Percentiles rank a stretch among this genome's conserved stretches.
phyloP scores from a whole-genome alignment of 23 tunicate genomes.

The Clavelina lepadiformis region DNA sequence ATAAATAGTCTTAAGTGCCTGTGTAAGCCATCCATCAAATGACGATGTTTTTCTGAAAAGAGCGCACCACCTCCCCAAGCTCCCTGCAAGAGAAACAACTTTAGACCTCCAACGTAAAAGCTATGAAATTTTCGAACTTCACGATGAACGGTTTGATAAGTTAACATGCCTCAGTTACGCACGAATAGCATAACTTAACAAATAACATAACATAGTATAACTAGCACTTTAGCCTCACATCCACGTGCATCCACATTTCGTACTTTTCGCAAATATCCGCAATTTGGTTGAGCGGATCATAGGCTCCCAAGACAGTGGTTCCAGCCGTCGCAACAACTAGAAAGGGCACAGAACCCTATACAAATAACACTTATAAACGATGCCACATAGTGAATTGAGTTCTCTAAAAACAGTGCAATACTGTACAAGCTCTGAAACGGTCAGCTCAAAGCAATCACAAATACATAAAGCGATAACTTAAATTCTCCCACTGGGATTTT shows the following conservation, averaged over 20 bases:
- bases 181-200: too few species aligned
- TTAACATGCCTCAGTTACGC: neutral
- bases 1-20: too few species aligned
- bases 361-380: neutral
- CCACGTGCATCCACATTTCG: conserved; percentile 70
- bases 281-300: conserved; percentile 47
- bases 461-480: neutral
- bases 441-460: too few species aligned
- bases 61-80: conserved; percentile 84
- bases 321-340: conserved; percentile 65
- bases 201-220: neutral
- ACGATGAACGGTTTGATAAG: neutral
- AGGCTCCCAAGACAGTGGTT: conserved; percentile 73
- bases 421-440: too few species aligned
- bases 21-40: too few species aligned
- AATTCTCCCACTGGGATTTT: neutral
- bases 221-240: conserved; percentile 39
- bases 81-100: conserved; percentile 35
- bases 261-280: conserved; percentile 65
- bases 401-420: too few species aligned
- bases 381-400: neutral
- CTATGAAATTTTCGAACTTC: neutral
- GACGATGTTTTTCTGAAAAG: conserved; percentile 43
- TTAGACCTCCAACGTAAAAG: neutral
- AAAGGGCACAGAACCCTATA: conserved; percentile 49